A percentile compares a stretch with the other conserved stretches of the same genome.
These are phyloP conservation scores for Xanthia icteritia DNA, from an alignment of 2,888 invertebrate species.

Conservation along the genomic window DNA sequence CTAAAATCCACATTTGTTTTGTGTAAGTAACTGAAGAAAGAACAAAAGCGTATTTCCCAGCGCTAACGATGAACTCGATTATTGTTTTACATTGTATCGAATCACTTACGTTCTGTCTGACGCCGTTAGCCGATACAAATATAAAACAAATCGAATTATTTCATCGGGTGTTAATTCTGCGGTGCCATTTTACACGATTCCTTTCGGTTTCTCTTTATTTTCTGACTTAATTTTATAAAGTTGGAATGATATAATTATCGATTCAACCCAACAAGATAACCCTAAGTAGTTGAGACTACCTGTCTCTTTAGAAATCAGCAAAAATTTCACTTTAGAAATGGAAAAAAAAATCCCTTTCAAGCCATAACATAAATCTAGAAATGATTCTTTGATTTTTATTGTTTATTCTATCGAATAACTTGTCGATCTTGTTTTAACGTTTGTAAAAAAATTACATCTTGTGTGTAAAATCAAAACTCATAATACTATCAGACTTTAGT, in stretches of 20 bases:
- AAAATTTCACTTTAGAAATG: background rate
- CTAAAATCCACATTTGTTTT: background rate
- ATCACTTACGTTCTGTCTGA: background rate
- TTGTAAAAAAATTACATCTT: background rate
- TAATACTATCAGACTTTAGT: background rate
- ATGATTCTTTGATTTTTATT: background rate
- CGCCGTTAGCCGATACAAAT: background rate
- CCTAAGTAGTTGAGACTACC: no score
- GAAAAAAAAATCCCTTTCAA: background rate
- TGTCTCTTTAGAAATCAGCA: background rate
- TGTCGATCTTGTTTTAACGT: background rate
- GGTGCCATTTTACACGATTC: background rate
- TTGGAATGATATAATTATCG: background rate
- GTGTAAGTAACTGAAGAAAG: background rate
- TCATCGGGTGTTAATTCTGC: background rate
- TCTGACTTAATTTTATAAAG: background rate
- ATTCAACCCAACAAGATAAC: background rate
- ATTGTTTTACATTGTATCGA: constrained; percentile 18
- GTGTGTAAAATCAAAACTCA: background rate
- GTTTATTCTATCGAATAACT: no score
- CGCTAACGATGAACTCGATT: background rate
- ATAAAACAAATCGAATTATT: constrained; percentile 9
- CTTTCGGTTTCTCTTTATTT: background rate
- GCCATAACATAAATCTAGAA: background rate
- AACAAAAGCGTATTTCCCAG: background rate